Base-by-base conservation (phyloP, 2,797 vertebrate genomes). In the Macrochelys suwanniensis region DNA sequence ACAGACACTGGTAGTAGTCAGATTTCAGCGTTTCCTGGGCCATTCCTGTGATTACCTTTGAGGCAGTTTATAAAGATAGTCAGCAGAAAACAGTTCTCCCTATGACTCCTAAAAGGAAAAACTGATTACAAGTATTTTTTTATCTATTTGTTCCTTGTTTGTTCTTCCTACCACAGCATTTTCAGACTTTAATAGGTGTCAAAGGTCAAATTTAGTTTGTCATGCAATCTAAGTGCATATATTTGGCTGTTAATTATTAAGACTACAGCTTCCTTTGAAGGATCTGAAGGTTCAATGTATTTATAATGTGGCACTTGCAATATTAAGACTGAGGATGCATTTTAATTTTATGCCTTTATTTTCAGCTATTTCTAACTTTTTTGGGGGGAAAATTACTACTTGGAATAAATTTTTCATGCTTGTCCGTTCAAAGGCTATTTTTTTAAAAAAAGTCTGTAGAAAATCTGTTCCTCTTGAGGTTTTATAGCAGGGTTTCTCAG, bases 191-290 rank as follows among this genome's bases (percentile, higher is more conserved):
- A 98, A 95, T 92, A 97, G 94, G 96, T 97, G 91, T 94, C 97
- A 97, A 97, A 98, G 97, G 97, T 98, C 94, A 97, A 94, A 59
- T 96, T 98, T 84, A 93, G 96, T 97, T 98, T 96, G 97, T 94
- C 94, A 45, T 92, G 85, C 89, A 97, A 93, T 91, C 85, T 56
- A 85, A 96, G 86, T 93, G 97, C 96, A 92, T 57, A 96, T 94
- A 85, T 96, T 96, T 97, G 89, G 88, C 91, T 94, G 96, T 97
- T 98, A 98, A 96, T 97, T 85, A 97, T 97, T 97, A 92, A 96
- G 95, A 95, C 88, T 83, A 54, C 90, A 89, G 59, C 37, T 93
- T 96, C 91, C 85, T 88, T 97, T 95, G 93, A 93, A 97, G 54
- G 87, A 87, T 93, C 68, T 85, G 87, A 84, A 95, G 88, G n/a